Evolutionary conservation across 2,113 vertebrate species (phyloP).

Genomic region (Pavo muticus): DNA sequence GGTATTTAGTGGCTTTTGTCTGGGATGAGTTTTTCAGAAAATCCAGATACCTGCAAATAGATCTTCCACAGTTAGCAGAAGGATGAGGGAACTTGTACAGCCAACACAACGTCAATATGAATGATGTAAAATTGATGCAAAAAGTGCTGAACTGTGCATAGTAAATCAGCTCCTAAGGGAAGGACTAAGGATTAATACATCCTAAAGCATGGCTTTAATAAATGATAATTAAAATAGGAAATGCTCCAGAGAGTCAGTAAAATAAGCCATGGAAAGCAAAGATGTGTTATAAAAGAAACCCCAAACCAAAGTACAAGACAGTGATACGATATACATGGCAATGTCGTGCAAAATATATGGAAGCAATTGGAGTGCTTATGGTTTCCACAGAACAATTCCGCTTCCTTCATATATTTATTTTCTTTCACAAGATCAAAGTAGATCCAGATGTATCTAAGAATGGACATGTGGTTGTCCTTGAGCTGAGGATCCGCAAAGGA

Average conservation of each 20-base stretch:
- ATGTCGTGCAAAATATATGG: background rate
- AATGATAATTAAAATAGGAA: slow-evolving; percentile 31
- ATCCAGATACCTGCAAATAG: slow-evolving; percentile 13
- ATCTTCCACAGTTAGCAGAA: slow-evolving; percentile 13
- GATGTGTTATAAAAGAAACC: slow-evolving; percentile 7
- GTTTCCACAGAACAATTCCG: background rate
- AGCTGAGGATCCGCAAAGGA: background rate
- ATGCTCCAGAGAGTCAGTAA: slow-evolving; percentile 20
- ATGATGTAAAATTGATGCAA: slow-evolving; percentile 21
- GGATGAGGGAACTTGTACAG: background rate
- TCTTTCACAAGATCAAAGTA: background rate
- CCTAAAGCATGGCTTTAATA: slow-evolving; percentile 2
- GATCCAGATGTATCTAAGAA: background rate
- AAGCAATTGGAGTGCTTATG: background rate
- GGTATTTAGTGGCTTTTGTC: background rate
- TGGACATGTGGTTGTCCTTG: background rate
- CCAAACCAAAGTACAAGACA: slow-evolving; percentile 23
- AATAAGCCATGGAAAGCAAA: slow-evolving; percentile 27
- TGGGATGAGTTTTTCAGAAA: slow-evolving; percentile 15
- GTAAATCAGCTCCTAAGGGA: slow-evolving; percentile 8
- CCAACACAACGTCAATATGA: slow-evolving; percentile 26
- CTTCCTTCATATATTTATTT: background rate
- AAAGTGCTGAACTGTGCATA: slow-evolving; percentile 37
- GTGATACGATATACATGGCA: slow-evolving; percentile 15
- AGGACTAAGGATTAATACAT: background rate